Evolutionary conservation across 2,888 invertebrate species (phyloP), one percentile per base, ranked within the genome.

Genomic region (Eilema griseolum): DNA sequence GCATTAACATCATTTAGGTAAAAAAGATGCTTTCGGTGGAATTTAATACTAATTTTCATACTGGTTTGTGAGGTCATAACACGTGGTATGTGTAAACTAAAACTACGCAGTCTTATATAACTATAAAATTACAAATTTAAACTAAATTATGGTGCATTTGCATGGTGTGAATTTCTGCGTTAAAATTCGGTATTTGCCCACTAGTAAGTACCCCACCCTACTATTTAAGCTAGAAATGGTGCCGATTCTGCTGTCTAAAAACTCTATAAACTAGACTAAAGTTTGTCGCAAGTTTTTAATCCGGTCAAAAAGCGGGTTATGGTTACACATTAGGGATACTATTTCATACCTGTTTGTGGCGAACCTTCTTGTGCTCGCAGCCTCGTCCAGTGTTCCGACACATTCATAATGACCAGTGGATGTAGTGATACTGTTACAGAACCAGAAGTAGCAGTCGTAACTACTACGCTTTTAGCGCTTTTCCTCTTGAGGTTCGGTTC

Each of bases 321-420:
- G n/a, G n/a, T n/a, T n/a, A n/a, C n/a, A n/a, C n/a, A 20, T 24
- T 2, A 52, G 28, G 5, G 24, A 20, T 33, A 57, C 16, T 10
- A n/a, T 26, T 33, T 69, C 71, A 71, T 90, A 98, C 98, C 98
- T 94, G 98, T 97, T 86, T 97, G 97, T 59, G 97, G 96, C 46
- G 97, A 96, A n/a, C 98, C 98, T 90, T 98, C 98, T 90, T 99
- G 99, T 2, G 99, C 99, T 77, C 98, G 96, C 71, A 98, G 97
- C 79, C 99, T 96, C 0, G 99, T 99, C 99, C 99, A 99, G 88
- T 99, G 99, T 92, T 99, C 99, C 0, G 99, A 99, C 76, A 99
- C 98, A 90, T 99, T 99, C 98, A 99, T 99, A 75, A 99, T 98
- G 59, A 99, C 99, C 68, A 99, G 95, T 0, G 99, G 99, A 95